Base-by-base conservation (phyloP, 2,888 invertebrate species). In the Micropterix aruncella region DNA sequence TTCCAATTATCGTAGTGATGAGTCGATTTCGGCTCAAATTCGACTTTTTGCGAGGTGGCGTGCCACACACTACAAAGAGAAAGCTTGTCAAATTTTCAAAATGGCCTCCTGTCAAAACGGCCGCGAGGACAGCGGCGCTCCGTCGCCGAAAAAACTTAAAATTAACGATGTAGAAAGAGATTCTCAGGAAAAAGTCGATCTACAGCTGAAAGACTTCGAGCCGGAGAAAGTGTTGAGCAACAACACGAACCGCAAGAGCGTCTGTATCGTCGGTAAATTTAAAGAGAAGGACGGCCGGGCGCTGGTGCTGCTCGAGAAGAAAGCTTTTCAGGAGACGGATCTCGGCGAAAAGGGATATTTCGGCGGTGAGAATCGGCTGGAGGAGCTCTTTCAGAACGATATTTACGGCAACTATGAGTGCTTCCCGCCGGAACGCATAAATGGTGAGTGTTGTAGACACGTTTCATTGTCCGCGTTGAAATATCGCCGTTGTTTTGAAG, bases 351-450 rank as follows among this genome's bases (percentile, higher is more conserved):
- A 59, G 48, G 71, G 71, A n/a, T 79, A 78, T 56, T 83, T 88
- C 54, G 74, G 74, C 19, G 61, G 63, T 7, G 74, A 79, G 1
- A 74, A 77, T 16, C 61, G 64, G 46, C 62, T 84, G 2, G 66
- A 72, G 19, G 78, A 79, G 49, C 70, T 76, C 46, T 85, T 85
- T 57, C 73, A 79, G 19, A 92, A 92, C 66, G 89, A 91, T 60
- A 81, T 90, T 58, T 92, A 91, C 60, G 84, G 84, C 12, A 83
- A 82, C 57, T 91, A 83, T 59, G 78, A 79, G 56, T 85, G 82
- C 62, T 77, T 74, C 53, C 83, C 83, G 1, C 65, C 63, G 3
- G 55, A 68, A 16, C 62, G 74, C 19, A 58, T 78, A 17, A 83
- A 83, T 57, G 77, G 89, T 87, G 61, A 70, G 70, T n/a, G n/a